Base-by-base conservation (phyloP, 2,888 invertebrate genomes). In the Ophraella communa region DNA sequence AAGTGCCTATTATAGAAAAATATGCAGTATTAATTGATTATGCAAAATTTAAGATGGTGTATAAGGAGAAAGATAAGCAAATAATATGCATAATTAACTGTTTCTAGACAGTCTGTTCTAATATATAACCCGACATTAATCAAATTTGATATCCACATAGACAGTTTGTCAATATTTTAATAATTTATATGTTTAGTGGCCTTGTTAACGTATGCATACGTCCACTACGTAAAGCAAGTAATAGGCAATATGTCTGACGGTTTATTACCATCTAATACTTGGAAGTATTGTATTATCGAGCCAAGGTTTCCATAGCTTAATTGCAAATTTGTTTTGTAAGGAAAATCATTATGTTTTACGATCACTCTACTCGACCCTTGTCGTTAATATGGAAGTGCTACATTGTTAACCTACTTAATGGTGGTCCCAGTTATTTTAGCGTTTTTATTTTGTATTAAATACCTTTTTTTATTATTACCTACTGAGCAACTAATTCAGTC, bases 281-380 rank as follows among this genome's bases (percentile, higher is more conserved):
- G 11, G 21, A 20, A 20, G 11, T 11, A 17, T 42, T 42, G 42
- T 42, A 42, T 42, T 42, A 18, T 42, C 42, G 4, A 20, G 4
- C 11, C 45, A 30, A 11, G 21, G 21, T 21, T 21, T 47, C 21
- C 21, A 18, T 18, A 20, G 45, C 21, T 47, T 47, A 47, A 47
- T 47, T 47, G 45, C 45, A 20, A 47, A 47, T 21, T 47, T 21
- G 45, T 47, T 47, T 18, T 2, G 45, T 21, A 20, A 47, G 21
- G 45, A 42, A 42, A 47, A 47, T 20, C 45, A 47, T 47, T 47
- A 47, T 21, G 21, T 47, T 47, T 47, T 47, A 47, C 45, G 21
- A 21, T 21, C 45, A 42, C 45, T 47, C 7, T 11, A 11, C 45
- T 21, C 23, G 45, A 14, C 18, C 42, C 42, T 10, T 42, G 42